phyloP scores from a whole-genome alignment of 2,797 vertebrate species.

The Malacoctenus gilli region DNA sequence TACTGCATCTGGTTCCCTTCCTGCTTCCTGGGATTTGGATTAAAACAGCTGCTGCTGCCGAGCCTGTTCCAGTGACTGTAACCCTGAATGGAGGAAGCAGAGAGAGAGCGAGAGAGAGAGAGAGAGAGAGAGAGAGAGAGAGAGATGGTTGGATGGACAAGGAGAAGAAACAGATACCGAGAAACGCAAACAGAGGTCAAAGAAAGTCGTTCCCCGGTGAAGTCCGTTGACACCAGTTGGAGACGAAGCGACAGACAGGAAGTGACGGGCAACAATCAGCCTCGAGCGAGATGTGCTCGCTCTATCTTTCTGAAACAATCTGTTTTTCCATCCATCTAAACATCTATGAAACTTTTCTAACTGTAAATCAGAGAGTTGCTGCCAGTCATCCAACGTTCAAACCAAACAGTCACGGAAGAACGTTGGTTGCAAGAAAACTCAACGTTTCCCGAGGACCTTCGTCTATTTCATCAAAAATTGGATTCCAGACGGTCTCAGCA shows the following conservation, averaged over 20 bases:
- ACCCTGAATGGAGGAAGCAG: constrained; percentile 65
- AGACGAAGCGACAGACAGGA: constrained; percentile 13
- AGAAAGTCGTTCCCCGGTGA: constrained; percentile 15
- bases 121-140: constrained; percentile 32
- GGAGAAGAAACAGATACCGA: no score
- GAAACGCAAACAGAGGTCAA: constrained; percentile 21
- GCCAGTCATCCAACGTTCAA: no score
- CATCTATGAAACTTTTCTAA: no score
- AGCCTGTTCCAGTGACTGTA: constrained; percentile 56
- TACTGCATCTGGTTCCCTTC: constrained; percentile 68
- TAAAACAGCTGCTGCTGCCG: constrained; percentile 58
- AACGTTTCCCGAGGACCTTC: no score
- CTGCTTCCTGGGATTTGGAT: constrained; percentile 66
- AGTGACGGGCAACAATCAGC: constrained; percentile 1
- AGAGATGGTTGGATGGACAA: constrained; percentile 12
- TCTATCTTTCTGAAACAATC: no score
- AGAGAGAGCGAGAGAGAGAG: constrained; percentile 24
- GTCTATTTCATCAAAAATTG: no score
- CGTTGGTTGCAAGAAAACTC: no score
- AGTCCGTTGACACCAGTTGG: constrained; percentile 11
- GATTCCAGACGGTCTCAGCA: no score
- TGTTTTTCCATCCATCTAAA: no score
- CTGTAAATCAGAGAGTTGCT: no score
- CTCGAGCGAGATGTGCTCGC: no score
- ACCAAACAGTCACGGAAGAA: no score